These are phyloP conservation scores for Cepaea hortensis DNA, from an alignment of 2,888 invertebrate species.

Conservation along the genomic window DNA sequence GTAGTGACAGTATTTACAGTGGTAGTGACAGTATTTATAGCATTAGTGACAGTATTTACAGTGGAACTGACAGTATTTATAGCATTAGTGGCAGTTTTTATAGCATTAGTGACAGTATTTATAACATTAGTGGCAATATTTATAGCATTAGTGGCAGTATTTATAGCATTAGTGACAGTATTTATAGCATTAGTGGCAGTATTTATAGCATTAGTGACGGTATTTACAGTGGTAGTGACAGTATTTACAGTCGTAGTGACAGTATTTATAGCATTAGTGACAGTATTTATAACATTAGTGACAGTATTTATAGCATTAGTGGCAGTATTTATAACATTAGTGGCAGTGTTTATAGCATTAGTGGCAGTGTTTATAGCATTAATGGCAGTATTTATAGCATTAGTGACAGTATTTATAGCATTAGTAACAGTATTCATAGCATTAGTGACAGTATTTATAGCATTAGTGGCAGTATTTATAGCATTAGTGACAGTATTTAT, in stretches of 20 bases:
- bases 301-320: neutral
- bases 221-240: neutral
- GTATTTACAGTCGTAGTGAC: neutral
- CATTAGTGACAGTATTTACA: neutral
- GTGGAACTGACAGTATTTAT: neutral
- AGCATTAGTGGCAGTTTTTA: neutral
- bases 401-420: neutral
- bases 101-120: neutral
- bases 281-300: neutral
- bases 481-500: neutral
- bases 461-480: too few relatives aligned
- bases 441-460: neutral
- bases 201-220: neutral
- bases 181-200: too few relatives aligned
- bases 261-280: neutral
- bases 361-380: neutral
- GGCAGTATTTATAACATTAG: neutral
- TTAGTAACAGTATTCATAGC: too few relatives aligned
- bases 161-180: too few relatives aligned
- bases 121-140: too few relatives aligned
- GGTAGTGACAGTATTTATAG: neutral
- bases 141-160: neutral
- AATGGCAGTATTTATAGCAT: neutral
- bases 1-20: constrained; percentile 1
- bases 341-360: neutral